These are phyloP conservation scores for Leptura quadrifasciata DNA, from an alignment of 2,888 invertebrate species.

Conservation along the genomic window DNA sequence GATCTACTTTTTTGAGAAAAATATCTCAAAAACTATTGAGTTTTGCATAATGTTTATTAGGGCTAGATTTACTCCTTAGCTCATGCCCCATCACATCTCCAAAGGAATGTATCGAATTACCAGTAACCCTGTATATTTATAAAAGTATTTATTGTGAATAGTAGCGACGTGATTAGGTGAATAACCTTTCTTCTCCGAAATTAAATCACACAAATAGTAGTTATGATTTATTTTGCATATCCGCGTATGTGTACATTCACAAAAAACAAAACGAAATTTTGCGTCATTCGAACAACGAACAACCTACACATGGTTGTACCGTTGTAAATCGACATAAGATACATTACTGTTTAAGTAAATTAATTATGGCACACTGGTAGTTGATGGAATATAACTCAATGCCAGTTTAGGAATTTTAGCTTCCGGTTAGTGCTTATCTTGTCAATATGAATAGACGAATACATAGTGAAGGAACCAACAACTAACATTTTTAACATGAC, in stretches of 20 bases:
- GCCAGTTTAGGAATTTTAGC: slow-evolving; percentile 11
- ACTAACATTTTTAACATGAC: slow-evolving; percentile 16
- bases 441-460: slow-evolving; percentile 12
- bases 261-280: neutral
- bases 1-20: no score
- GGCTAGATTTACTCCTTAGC: no score
- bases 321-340: slow-evolving; percentile 9
- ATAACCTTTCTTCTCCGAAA: no score
- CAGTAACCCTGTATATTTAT: no score
- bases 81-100: no score
- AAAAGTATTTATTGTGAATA: no score
- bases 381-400: slow-evolving; percentile 22
- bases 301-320: neutral
- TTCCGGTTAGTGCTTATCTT: slow-evolving; percentile 15
- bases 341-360: slow-evolving; percentile 12
- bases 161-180: no score
- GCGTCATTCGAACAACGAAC: neutral
- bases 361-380: slow-evolving; percentile 2
- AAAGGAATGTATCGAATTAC: no score
- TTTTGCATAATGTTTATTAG: no score
- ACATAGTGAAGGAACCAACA: neutral
- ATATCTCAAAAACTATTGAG: no score
- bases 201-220: no score
- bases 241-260: no score
- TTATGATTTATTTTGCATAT: neutral